Conservation (phyloP, 2,888 invertebrate species). For the Miltochrista miniata region DNA sequence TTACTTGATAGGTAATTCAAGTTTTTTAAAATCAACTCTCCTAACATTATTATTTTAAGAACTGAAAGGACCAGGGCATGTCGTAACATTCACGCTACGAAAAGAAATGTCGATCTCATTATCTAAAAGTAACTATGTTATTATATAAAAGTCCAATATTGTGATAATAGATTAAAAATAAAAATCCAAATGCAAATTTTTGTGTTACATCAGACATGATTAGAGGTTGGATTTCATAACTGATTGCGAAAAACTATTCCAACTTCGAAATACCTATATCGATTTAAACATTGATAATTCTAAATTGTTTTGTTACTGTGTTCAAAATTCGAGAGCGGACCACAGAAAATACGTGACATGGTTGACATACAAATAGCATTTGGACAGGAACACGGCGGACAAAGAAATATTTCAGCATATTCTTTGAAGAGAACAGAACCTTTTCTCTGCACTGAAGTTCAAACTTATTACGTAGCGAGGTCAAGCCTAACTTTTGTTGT, state of each 20-base stretch:
- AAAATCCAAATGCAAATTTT: constrained; percentile 4
- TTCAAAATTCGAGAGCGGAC: constrained; percentile 15
- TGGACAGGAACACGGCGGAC: constrained; percentile 55
- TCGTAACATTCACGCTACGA: no score
- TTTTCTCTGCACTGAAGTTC: no score
- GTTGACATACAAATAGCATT: constrained; percentile 66
- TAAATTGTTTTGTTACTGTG: constrained; percentile 24
- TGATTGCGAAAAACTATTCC: constrained; percentile 39
- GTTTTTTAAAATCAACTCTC: no score
- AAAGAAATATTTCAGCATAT: constrained; percentile 62
- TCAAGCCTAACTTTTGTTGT: constrained; percentile 37
- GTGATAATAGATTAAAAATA: neutral
- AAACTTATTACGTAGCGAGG: constrained; percentile 47
- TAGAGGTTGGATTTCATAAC: constrained; percentile 10
- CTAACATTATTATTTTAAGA: no score
- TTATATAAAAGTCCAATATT: neutral
- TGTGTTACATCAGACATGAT: neutral
- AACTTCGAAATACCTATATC: constrained; percentile 43
- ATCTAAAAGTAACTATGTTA: no score
- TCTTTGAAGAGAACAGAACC: constrained; percentile 31
- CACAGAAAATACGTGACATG: constrained; percentile 51
- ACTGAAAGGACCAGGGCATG: no score
- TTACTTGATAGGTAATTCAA: no score
- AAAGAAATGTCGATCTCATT: no score
- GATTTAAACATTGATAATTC: constrained; percentile 2